Percentiles rank a stretch among this genome's conserved stretches.
Conservation (phyloP, 2,888 invertebrate genomes). For the Volucella inanis region DNA sequence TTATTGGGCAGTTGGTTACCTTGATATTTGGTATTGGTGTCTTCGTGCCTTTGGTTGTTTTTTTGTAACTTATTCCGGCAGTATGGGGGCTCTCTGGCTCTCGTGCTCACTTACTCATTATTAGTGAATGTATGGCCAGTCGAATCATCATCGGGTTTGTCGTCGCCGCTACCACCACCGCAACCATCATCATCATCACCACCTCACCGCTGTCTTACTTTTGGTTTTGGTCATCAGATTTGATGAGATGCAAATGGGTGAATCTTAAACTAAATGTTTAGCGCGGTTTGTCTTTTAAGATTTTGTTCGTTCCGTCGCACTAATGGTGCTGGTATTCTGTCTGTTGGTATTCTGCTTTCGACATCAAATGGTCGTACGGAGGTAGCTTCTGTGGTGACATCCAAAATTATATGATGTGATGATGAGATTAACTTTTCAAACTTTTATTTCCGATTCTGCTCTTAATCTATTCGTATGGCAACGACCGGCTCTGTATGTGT, state of each 20-base stretch:
- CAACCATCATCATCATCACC: no score
- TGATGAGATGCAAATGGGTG: slow-evolving; percentile 76
- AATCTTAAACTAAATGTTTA: slow-evolving; percentile 75
- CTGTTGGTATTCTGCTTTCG: slow-evolving; percentile 11
- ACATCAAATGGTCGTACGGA: slow-evolving; percentile 68
- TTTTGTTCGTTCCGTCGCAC: slow-evolving; percentile 36
- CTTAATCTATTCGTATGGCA: slow-evolving; percentile 72
- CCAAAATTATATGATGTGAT: slow-evolving; percentile 82
- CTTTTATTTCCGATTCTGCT: slow-evolving; percentile 78
- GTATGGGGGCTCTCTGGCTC: slow-evolving; percentile 47
- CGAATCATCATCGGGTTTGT: not conserved
- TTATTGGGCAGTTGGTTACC: slow-evolving; percentile 54
- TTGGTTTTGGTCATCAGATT: slow-evolving; percentile 74
- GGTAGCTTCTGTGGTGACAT: slow-evolving; percentile 80
- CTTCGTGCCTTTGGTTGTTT: no score
- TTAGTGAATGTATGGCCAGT: slow-evolving; percentile 56
- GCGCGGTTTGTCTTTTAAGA: slow-evolving; percentile 74
- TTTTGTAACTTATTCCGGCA: no score
- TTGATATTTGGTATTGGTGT: no score
- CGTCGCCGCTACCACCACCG: slow-evolving; percentile 1
- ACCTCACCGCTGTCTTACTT: slow-evolving; percentile 1
- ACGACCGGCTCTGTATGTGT: slow-evolving; percentile 61
- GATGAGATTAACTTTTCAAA: slow-evolving; percentile 81
- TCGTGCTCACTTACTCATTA: slow-evolving; percentile 73
- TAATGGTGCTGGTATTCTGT: slow-evolving; percentile 32